Conservation (phyloP, 2,113 vertebrate species). For the Brachirus orientalis region DNA sequence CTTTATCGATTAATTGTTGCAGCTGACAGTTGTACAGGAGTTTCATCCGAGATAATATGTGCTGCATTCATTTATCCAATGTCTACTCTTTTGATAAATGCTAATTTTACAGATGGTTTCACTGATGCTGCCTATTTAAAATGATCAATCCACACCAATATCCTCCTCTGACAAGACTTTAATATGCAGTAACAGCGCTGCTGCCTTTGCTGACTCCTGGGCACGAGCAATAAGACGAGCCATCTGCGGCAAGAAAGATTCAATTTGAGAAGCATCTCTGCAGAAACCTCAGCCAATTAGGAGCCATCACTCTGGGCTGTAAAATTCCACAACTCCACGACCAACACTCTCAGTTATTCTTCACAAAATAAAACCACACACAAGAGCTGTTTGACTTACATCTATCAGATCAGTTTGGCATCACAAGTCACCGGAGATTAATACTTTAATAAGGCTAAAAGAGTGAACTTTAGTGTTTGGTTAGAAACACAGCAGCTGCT, state of each 20-base stretch:
- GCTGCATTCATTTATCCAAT: too few relatives aligned
- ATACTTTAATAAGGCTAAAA: too few relatives aligned
- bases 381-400: too few relatives aligned
- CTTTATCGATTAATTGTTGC: too few relatives aligned
- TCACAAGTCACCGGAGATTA: too few relatives aligned
- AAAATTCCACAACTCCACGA: neutral
- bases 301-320: neutral
- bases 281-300: slow-evolving; percentile 1
- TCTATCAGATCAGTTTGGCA: too few relatives aligned
- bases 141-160: slow-evolving; percentile 15
- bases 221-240: neutral
- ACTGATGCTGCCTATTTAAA: slow-evolving; percentile 1
- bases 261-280: neutral
- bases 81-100: too few relatives aligned
- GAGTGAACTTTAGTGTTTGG: too few relatives aligned
- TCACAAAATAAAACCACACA: too few relatives aligned
- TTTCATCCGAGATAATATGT: neutral
- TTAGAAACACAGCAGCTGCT: too few relatives aligned
- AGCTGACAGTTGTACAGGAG: too few relatives aligned
- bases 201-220: neutral
- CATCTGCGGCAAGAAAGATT: slow-evolving; percentile 2
- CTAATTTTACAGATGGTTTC: slow-evolving; percentile 1
- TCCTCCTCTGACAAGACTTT: slow-evolving; percentile 3
- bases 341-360: neutral
- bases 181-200: slow-evolving; percentile 5